A percentile compares a stretch with the other conserved stretches of the same genome.
Evolutionary conservation across 1,140 invertebrate species (phyloP).

Genomic region (Halyomorpha halys): DNA sequence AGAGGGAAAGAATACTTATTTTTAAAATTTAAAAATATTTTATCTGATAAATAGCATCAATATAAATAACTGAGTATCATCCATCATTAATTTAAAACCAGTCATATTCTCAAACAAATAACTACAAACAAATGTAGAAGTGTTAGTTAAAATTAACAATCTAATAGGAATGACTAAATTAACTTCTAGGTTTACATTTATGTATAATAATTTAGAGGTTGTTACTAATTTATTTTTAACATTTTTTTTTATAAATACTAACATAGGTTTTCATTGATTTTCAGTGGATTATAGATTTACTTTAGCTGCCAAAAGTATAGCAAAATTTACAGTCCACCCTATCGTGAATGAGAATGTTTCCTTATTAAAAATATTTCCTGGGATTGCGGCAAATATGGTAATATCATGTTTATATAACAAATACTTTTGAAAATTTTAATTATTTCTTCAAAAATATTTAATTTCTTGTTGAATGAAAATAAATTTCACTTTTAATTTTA

Average conservation of each 20-base stretch:
- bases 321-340: constrained; percentile 66
- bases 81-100: too few species aligned
- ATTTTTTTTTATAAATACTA: background rate
- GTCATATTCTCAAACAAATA: too few species aligned
- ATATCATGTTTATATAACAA: constrained; percentile 18
- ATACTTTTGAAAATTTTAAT: too few species aligned
- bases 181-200: background rate
- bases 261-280: constrained; percentile 29
- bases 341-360: constrained; percentile 77
- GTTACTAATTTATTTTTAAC: background rate
- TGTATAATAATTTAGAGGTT: constrained; percentile 1
- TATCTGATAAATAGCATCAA: too few species aligned
- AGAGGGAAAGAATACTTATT: too few species aligned
- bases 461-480: background rate
- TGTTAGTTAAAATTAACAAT: background rate
- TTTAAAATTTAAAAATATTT: too few species aligned
- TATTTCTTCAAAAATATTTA: background rate
- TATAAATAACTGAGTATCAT: too few species aligned
- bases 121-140: too few species aligned
- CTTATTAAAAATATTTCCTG: constrained; percentile 78
- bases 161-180: background rate
- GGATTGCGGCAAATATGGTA: constrained; percentile 70
- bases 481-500: background rate
- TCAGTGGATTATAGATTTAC: constrained; percentile 69
- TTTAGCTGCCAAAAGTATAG: constrained; percentile 57